phyloP scores from a whole-genome alignment of 2,888 invertebrate genomes.

The Drepana falcataria region DNA sequence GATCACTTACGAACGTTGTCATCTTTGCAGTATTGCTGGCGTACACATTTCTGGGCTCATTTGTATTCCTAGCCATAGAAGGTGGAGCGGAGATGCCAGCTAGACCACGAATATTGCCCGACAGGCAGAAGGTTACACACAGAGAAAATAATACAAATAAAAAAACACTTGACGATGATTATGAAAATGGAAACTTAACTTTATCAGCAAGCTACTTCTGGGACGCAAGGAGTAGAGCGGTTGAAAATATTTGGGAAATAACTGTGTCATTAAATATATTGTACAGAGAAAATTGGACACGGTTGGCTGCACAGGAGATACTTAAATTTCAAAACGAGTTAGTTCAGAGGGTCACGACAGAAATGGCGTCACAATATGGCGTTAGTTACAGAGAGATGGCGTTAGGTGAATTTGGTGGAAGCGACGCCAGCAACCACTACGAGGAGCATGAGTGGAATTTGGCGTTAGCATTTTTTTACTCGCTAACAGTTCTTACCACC shows the following conservation, averaged over 20 bases:
- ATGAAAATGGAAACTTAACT: conserved; percentile 59
- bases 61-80: conserved; percentile 92
- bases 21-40: conserved; percentile 90
- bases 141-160: conserved; percentile 67
- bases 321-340: conserved; percentile 90
- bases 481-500: conserved; percentile 94
- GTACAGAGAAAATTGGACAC: conserved; percentile 93
- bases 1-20: conserved; percentile 88
- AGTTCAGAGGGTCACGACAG: conserved; percentile 87
- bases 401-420: conserved; percentile 63
- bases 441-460: conserved; percentile 91
- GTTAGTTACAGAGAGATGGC: conserved; percentile 75
- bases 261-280: conserved; percentile 92
- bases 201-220: conserved; percentile 71
- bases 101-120: conserved; percentile 68
- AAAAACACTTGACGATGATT: conserved; percentile 59
- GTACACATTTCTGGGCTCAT: conserved; percentile 87
- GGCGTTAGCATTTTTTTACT: conserved; percentile 95
- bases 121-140: conserved; percentile 70
- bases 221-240: conserved; percentile 79
- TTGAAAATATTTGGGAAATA: conserved; percentile 94
- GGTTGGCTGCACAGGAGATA: conserved; percentile 87
- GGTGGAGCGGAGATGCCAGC: conserved; percentile 80
- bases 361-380: conserved; percentile 82
- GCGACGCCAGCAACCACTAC: conserved; percentile 61